A percentile compares a stretch with the other conserved stretches of the same genome.
phyloP scores from a whole-genome alignment of 2,113 vertebrate genomes.

The Pterocles gutturalis region DNA sequence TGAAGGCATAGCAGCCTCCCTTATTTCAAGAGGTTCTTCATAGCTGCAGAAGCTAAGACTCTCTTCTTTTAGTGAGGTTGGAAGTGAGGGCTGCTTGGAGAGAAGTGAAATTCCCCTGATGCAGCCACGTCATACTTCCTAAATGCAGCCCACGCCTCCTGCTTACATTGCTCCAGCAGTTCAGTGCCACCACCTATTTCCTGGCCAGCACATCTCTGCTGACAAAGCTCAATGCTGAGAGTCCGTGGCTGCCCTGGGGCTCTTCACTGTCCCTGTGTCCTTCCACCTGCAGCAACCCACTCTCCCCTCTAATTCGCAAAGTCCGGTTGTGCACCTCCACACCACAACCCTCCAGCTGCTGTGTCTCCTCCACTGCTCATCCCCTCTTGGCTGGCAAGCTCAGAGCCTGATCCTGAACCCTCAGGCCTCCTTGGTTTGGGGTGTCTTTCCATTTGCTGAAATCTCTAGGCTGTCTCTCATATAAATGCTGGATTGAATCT shows the following conservation, averaged over 20 bases:
- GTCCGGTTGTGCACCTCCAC: neutral
- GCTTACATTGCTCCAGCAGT: neutral
- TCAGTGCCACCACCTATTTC: neutral
- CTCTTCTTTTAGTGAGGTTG: neutral
- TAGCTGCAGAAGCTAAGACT: neutral
- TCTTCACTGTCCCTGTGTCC: neutral
- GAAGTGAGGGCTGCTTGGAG: neutral
- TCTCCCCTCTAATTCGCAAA: neutral
- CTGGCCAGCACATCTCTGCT: neutral
- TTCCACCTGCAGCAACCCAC: neutral
- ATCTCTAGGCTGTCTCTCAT: neutral
- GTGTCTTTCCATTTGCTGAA: neutral
- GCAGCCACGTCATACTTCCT: neutral
- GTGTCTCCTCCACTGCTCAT: neutral
- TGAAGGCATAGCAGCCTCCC: neutral
- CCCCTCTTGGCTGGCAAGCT: neutral
- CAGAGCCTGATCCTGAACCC: neutral
- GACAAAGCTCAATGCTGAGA: neutral
- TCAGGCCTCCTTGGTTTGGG: rapidly evolving
- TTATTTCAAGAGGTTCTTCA: neutral
- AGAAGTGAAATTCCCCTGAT: neutral
- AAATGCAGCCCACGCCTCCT: neutral
- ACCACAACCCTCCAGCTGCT: neutral
- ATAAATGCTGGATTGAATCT: neutral
- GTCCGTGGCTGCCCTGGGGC: neutral